Base-by-base conservation (phyloP, 2,888 invertebrate species). In the Cataglyphis altisquamis region DNA sequence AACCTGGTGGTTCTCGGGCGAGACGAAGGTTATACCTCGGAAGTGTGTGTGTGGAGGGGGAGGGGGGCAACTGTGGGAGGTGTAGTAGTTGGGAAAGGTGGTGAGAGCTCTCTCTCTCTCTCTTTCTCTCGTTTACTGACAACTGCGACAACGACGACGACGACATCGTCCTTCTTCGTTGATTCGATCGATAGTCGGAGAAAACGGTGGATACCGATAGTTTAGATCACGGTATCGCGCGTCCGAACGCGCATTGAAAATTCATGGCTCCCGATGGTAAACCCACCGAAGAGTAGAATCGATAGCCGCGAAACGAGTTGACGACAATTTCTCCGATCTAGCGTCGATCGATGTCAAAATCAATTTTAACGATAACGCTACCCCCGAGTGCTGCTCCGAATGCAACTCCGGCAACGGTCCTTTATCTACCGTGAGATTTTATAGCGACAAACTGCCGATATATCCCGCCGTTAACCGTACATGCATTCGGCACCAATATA, bases 211-310 rank as follows among this genome's bases (percentile, higher is more conserved):
- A 86, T 84, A 88, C 64, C 87, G 82, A 85, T 83, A 82, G 67
- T 55, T 82, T 48, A 82, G 45, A 41, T 68, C 67, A 78, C 52
- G 84, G 77, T 84, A 70, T n/a, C 64, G 77, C 73, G 82, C 80
- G 80, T 41, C 45, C 73, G 67, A 80, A 66, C 74, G 68, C 62
- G 57, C 84, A 85, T 84, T 85, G 83, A 77, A 88, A 88, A 89
- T 89, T 89, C 89, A 85, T 89, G 82, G 86, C 66, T 81, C 84
- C 82, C 75, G 68, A n/a, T 70, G 80, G 86, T 81, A 77, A 87
- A 66, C 73, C 73, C 63, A 66, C 29, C 21, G n/a, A 36, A 66
- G 75, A 77, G 39, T 64, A 25, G 55, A 82, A 89, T 89, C 89
- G 86, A 89, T 86, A 80, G 83, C 52, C 82, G 52, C 78, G 72